Percentiles rank a stretch among this genome's conserved stretches.
phyloP scores from a whole-genome alignment of 2,888 invertebrate species.

The Melinopterus prodromus region DNA sequence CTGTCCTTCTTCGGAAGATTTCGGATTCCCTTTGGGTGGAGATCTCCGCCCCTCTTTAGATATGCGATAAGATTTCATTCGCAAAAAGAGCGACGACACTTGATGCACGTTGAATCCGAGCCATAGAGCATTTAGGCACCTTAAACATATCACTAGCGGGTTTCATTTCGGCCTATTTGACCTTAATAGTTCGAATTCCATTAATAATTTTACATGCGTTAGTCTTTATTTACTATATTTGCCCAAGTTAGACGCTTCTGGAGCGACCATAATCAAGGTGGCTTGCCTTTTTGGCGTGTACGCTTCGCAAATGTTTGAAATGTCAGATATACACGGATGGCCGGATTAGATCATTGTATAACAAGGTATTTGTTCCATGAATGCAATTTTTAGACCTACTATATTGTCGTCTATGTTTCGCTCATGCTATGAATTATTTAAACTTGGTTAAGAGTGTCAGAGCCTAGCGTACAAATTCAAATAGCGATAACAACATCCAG shows the following conservation, averaged over 20 bases:
- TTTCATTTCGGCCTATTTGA: slow-evolving; percentile 36
- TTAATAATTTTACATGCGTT: slow-evolving; percentile 37
- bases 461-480: background rate
- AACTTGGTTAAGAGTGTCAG: background rate
- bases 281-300: background rate
- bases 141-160: slow-evolving; percentile 29
- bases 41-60: slow-evolving; percentile 39
- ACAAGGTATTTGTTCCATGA: background rate
- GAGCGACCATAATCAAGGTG: background rate
- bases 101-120: slow-evolving; percentile 12
- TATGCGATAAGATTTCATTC: slow-evolving; percentile 40
- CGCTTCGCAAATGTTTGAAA: background rate
- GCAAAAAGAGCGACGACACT: slow-evolving; percentile 31
- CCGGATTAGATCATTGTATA: background rate
- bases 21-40: slow-evolving; percentile 31
- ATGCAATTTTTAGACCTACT: background rate
- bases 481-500: background rate
- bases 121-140: slow-evolving; percentile 24
- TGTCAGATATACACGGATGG: background rate
- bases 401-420: background rate
- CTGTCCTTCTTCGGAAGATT: slow-evolving; percentile 38
- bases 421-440: background rate
- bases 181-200: slow-evolving; percentile 38
- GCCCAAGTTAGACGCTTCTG: slow-evolving; percentile 4
- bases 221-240: slow-evolving; percentile 26